A percentile compares a stretch with the other conserved stretches of the same genome.
These are phyloP conservation scores for Chlorocebus sabaeus DNA, from an alignment of 2,113 vertebrate genomes.

Conservation along the genomic window DNA sequence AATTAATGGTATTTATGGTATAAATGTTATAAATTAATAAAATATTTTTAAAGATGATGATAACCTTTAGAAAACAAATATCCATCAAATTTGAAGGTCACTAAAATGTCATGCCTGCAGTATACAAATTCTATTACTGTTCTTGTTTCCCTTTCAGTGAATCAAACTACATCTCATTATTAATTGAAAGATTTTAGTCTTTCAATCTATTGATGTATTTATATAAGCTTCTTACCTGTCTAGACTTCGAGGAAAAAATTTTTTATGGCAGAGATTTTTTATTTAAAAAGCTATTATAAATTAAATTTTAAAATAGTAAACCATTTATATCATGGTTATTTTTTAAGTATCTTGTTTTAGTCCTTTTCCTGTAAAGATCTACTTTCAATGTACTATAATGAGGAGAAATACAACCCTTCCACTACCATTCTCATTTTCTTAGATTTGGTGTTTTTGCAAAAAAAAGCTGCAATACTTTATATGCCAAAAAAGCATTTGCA, in stretches of 20 bases:
- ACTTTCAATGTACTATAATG: constrained; percentile 41
- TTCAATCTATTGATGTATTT: neutral
- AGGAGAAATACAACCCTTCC: constrained; percentile 33
- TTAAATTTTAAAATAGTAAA: constrained; percentile 34
- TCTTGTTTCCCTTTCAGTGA: neutral
- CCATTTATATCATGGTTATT: constrained; percentile 14
- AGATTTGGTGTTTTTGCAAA: constrained; percentile 38
- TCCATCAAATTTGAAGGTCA: neutral
- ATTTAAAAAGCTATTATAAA: neutral
- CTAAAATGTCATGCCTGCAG: neutral
- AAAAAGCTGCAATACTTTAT: constrained; percentile 9
- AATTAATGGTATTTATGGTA: neutral
- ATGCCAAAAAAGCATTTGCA: constrained; percentile 28
- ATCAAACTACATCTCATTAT: neutral
- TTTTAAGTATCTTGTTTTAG: constrained; percentile 22
- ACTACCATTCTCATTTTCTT: constrained; percentile 7
- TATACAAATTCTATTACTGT: neutral
- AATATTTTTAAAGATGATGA: constrained; percentile 48
- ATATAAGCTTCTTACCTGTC: neutral
- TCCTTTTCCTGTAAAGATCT: constrained; percentile 6
- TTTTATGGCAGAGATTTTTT: neutral
- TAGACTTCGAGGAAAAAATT: neutral
- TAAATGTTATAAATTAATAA: neutral
- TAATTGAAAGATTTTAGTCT: neutral
- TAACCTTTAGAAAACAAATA: constrained; percentile 52